Conservation (phyloP, 2,888 invertebrate species). For the Horisme vitalbata region DNA sequence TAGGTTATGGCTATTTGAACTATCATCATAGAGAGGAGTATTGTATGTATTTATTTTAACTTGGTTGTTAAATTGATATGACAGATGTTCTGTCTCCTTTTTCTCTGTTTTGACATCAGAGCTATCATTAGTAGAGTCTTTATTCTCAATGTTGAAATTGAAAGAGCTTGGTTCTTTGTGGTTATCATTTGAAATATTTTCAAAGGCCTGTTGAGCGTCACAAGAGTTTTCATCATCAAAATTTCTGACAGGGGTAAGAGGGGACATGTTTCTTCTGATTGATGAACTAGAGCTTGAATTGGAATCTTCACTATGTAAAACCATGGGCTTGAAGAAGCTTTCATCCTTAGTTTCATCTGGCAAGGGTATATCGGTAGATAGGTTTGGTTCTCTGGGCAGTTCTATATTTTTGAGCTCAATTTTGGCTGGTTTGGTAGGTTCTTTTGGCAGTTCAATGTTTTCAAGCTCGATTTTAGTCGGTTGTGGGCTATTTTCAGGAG, state of each 20-base stretch:
- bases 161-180: constrained; percentile 67
- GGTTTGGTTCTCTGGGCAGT: constrained; percentile 56
- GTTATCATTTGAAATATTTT: constrained; percentile 56
- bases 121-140: constrained; percentile 52
- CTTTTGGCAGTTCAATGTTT: constrained; percentile 61
- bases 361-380: constrained; percentile 52
- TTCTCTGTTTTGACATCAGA: constrained; percentile 54
- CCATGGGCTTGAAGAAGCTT: constrained; percentile 60
- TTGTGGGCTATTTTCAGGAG: constrained; percentile 79
- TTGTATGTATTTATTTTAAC: constrained; percentile 66
- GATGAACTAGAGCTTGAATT: constrained; percentile 73
- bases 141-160: constrained; percentile 67
- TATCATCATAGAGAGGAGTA: constrained; percentile 71
- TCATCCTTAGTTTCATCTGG: constrained; percentile 61
- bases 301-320: constrained; percentile 58
- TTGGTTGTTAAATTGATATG: constrained; percentile 69
- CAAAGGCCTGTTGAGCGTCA: constrained; percentile 76
- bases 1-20: constrained; percentile 71
- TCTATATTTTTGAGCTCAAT: constrained; percentile 63
- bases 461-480: constrained; percentile 49
- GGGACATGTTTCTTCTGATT: constrained; percentile 72
- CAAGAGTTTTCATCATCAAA: constrained; percentile 76
- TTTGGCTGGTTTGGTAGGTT: constrained; percentile 50
- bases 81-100: constrained; percentile 57
- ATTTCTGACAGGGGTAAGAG: constrained; percentile 73